Evolutionary conservation across 2,113 vertebrate species (phyloP).

Genomic region (Percina caprodes): DNA sequence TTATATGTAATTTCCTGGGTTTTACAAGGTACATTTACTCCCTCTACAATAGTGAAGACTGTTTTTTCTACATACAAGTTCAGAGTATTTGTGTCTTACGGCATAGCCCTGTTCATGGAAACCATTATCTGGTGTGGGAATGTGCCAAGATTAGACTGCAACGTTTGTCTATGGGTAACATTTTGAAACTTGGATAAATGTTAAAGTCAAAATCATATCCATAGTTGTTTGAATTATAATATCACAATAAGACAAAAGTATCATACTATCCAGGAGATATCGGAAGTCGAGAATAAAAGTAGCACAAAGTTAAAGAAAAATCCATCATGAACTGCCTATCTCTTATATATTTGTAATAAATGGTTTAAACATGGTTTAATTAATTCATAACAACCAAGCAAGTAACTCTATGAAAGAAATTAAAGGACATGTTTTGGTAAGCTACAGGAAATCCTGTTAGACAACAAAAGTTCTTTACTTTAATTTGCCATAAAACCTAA

Average conservation of each 20-base stretch:
- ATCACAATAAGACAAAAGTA: slow-evolving; percentile 20
- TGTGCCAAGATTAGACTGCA: slow-evolving; percentile 67
- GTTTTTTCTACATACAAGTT: slow-evolving; percentile 64
- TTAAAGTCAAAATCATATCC: slow-evolving; percentile 45
- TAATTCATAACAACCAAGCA: slow-evolving; percentile 39
- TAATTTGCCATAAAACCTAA: slow-evolving; percentile 66
- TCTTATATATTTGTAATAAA: slow-evolving; percentile 42
- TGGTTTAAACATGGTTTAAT: slow-evolving; percentile 44
- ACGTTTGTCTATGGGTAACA: slow-evolving; percentile 62
- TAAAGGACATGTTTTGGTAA: slow-evolving; percentile 56
- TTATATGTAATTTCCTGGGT: slow-evolving; percentile 81
- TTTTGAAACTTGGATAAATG: slow-evolving; percentile 60
- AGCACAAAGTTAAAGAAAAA: not conserved
- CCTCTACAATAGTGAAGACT: slow-evolving; percentile 67
- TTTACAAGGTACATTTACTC: slow-evolving; percentile 82
- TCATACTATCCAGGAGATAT: not conserved
- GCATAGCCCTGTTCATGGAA: slow-evolving; percentile 75
- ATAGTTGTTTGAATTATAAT: slow-evolving; percentile 48
- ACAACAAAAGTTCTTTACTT: slow-evolving; percentile 52
- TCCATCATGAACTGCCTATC: slow-evolving; percentile 18
- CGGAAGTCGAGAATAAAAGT: not conserved
- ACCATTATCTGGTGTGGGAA: slow-evolving; percentile 76
- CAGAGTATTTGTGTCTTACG: slow-evolving; percentile 63
- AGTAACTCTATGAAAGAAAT: slow-evolving; percentile 51
- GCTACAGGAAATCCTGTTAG: slow-evolving; percentile 59